Percentiles rank a stretch among this genome's conserved stretches.
Evolutionary conservation across 2,797 vertebrate genomes (phyloP).

Genomic region (Spea hammondii): DNA sequence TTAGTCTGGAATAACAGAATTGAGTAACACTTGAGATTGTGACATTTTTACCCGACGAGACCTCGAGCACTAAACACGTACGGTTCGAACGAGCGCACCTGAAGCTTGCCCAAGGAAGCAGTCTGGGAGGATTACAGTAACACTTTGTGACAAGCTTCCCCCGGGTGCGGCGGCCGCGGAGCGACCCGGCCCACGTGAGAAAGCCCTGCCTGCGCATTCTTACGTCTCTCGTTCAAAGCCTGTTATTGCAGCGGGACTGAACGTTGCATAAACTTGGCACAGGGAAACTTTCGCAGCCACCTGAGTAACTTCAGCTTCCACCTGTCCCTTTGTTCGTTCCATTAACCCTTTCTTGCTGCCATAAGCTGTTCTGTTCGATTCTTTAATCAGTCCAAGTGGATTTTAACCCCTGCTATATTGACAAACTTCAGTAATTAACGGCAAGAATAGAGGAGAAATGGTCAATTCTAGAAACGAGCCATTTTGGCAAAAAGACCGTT

Average conservation of each 20-base stretch:
- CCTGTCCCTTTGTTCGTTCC: not conserved
- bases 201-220: slow-evolving; percentile 68
- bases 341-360: not conserved
- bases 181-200: slow-evolving; percentile 65
- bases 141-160: slow-evolving; percentile 78
- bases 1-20: slow-evolving; percentile 60
- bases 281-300: not conserved
- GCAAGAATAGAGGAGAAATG: not conserved
- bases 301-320: not conserved
- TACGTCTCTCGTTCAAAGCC: slow-evolving; percentile 71
- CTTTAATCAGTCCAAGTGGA: not conserved
- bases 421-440: too few species aligned
- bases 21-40: slow-evolving; percentile 59
- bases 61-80: slow-evolving; percentile 65
- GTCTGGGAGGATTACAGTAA: slow-evolving; percentile 81
- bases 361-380: not conserved
- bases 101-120: slow-evolving; percentile 67
- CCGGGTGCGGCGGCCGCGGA: slow-evolving; percentile 69
- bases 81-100: slow-evolving; percentile 67
- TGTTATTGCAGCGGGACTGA: slow-evolving; percentile 70
- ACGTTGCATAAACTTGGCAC: slow-evolving; percentile 62
- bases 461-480: too few species aligned
- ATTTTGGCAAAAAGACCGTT: too few species aligned
- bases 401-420: too few species aligned
- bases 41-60: slow-evolving; percentile 69